Base-by-base conservation (phyloP, 2,888 invertebrate species). In the Caradrina kadenii region DNA sequence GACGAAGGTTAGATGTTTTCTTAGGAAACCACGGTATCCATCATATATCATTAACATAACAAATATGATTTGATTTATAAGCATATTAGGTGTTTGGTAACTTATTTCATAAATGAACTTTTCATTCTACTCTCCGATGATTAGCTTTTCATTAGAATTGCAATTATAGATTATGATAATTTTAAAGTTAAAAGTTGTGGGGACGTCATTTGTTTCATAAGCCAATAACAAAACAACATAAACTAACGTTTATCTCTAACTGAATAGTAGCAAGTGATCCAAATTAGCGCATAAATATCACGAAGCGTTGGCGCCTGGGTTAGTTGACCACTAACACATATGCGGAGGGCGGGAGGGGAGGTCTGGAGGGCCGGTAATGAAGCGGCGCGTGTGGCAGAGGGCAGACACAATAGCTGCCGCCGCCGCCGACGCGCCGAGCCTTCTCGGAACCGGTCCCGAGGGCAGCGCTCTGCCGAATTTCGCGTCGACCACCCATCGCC, bases 381-480 rank as follows among this genome's bases (percentile, higher is more conserved):
- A 91, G 90, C 90, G 88, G 91, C 90, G 93, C 92, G 93, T 92
- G 93, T 92, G 92, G 92, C 89, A 84, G 87, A 88, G 89, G 88
- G 90, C 93, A 94, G 94, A 95, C 94, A 94, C 95, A 95, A 95
- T 94, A 93, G 91, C 88, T 79, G 93, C 92, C 93, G 91, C 91
- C 86, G 92, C 90, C 89, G 89, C 87, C 89, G 73, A 73, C 83
- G 83, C 87, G 84, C 88, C 89, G 92, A 89, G 91, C 93, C 92
- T 95, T 95, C 95, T 88, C 84, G 86, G 95, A 95, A 95, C 95
- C 95, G 95, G 95, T 95, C 91, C 82, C 76, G 86, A 86, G 91
- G 90, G 89, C 92, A 90, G 89, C 90, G 93, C 91, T 92, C 93
- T 89, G 94, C 95, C 95, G 94, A 95, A 95, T 92, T 95, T 96